Evolutionary conservation across 1,140 invertebrate species (phyloP), one percentile per base, ranked within the genome.

Genomic region (Drosophila azteca): DNA sequence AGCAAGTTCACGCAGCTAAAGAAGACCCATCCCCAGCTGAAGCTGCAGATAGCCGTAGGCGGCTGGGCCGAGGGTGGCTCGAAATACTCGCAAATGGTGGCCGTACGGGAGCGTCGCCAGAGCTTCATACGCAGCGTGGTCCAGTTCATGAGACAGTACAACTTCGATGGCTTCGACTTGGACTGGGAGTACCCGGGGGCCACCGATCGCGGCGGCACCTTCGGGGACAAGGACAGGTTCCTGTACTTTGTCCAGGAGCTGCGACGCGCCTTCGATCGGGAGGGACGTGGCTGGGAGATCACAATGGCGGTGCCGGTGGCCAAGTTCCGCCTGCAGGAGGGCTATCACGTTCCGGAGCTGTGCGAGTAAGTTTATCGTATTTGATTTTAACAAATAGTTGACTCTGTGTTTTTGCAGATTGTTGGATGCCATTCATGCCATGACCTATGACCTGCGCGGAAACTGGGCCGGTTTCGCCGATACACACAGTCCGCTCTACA

Each of bases 401-500:
- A 31, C 7, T 2, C 2, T 31, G 41, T 26, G 17, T 43, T 17
- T 15, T 45, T 54, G 3, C 22, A 71, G 75, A 44, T 44, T 94
- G 29, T 64, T 97, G 15, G 96, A 97, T 89, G 96, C 96, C 4
- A 95, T 97, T 53, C 96, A 97, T 83, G 96, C 96, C 9, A 98
- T 98, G 97, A 94, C 96, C 0, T 98, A 98, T 89, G 97, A 98
- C 92, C 93, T 98, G 15, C 93, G 97, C 71, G 97, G 97, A 24
- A 97, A 97, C 79, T 98, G 97, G 97, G 97, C 96, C 6, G 96
- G 96, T 43, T 96, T 96, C 77, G 97, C 97, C 1, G 97, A 97
- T 83, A 95, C 96, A 0, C 96, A 97, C 83, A 97, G 96, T 80
- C 96, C 96, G 3, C 93, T 97, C 0, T 97, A 97, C 81, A 95